phyloP scores from a whole-genome alignment of 2,888 invertebrate species.

The Folsomia manolachei region DNA sequence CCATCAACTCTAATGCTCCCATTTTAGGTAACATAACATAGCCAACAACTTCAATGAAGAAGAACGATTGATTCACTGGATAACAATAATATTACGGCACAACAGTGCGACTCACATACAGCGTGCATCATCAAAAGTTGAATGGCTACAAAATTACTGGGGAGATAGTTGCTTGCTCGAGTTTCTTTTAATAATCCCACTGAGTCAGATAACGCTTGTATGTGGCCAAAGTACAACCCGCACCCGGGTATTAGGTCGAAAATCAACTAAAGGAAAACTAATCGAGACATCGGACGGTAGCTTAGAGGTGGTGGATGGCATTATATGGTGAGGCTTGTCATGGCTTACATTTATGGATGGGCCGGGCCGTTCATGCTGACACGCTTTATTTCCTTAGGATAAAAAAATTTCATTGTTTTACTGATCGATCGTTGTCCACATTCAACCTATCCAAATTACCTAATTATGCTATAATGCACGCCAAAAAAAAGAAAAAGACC shows the following conservation, averaged over 20 bases:
- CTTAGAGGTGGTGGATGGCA: neutral
- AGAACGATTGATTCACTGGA: constrained; percentile 2
- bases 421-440: too few relatives aligned
- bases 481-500: too few relatives aligned
- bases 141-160: constrained; percentile 1
- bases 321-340: too few relatives aligned
- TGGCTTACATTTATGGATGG: too few relatives aligned
- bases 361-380: too few relatives aligned
- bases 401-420: too few relatives aligned
- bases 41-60: too few relatives aligned
- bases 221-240: neutral
- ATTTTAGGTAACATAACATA: neutral
- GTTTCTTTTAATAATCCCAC: neutral
- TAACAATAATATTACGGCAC: neutral
- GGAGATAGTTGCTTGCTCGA: neutral
- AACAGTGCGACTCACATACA: too few relatives aligned
- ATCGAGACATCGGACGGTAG: neutral
- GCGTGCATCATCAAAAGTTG: neutral
- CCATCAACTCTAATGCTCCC: neutral
- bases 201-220: neutral
- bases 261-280: neutral
- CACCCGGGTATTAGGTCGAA: constrained; percentile 5
- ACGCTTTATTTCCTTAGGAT: too few relatives aligned
- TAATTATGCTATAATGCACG: too few relatives aligned
- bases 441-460: too few relatives aligned